phyloP scores from a whole-genome alignment of 2,888 invertebrate species.

The Rambutsinella grinnellia region DNA sequence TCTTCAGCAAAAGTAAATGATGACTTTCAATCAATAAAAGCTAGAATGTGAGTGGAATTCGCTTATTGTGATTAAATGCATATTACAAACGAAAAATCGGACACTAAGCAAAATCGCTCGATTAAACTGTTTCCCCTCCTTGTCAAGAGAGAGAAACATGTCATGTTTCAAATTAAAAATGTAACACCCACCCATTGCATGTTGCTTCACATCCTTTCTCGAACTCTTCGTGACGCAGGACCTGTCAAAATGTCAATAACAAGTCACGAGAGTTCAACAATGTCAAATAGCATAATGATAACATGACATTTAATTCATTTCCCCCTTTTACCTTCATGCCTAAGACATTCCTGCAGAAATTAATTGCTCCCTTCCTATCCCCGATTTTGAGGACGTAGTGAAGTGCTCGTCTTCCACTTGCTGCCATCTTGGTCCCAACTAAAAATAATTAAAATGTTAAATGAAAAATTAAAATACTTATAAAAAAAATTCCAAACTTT shows the following conservation, averaged over 20 bases:
- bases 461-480: no score
- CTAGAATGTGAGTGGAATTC: no score
- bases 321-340: constrained; percentile 99
- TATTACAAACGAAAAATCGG: no score
- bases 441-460: no score
- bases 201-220: constrained; percentile 95
- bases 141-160: no score
- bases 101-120: no score
- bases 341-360: constrained; percentile 90
- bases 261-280: no score
- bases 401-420: constrained; percentile 77
- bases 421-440: constrained; percentile 26
- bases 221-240: constrained; percentile 97
- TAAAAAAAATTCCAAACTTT: not conserved
- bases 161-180: not conserved
- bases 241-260: constrained; percentile 74
- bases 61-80: no score
- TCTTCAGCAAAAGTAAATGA: no score
- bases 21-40: no score
- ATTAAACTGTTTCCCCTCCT: no score
- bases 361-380: constrained; percentile 85
- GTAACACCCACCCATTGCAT: constrained; percentile 88
- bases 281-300: no score
- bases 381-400: constrained; percentile 98
- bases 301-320: not conserved